A percentile compares a stretch with the other conserved stretches of the same genome.
These are phyloP conservation scores for Rhincodon typus DNA, from an alignment of 2,797 vertebrate genomes.

Conservation along the genomic window DNA sequence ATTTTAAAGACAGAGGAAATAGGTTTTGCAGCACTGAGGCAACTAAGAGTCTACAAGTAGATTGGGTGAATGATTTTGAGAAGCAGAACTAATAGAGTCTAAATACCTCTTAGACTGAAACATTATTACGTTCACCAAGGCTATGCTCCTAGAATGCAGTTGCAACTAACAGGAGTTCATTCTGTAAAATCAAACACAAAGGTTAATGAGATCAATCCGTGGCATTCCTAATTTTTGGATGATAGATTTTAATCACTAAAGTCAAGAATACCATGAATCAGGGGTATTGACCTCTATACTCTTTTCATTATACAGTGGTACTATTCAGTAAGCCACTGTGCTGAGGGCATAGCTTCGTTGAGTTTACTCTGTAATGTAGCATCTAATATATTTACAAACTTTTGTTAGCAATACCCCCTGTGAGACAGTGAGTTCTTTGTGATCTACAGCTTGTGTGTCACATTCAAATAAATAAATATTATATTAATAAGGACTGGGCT, in stretches of 20 bases:
- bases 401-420: neutral
- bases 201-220: neutral
- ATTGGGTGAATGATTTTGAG: neutral
- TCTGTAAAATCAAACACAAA: neutral
- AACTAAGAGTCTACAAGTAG: neutral
- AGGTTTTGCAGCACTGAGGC: neutral
- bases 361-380: neutral
- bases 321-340: neutral
- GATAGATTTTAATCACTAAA: constrained; percentile 6
- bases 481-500: neutral
- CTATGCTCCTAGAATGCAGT: neutral
- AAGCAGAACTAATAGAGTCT: neutral
- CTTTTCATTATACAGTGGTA: neutral
- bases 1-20: neutral
- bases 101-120: neutral
- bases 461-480: neutral
- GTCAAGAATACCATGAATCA: neutral
- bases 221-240: neutral
- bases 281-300: neutral
- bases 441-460: neutral
- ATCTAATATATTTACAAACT: neutral
- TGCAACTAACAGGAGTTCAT: neutral
- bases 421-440: neutral
- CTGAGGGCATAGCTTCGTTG: neutral
- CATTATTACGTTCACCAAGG: neutral